These are phyloP conservation scores for Acromyrmex heyeri DNA, from an alignment of 1,140 invertebrate species.

Conservation along the genomic window DNA sequence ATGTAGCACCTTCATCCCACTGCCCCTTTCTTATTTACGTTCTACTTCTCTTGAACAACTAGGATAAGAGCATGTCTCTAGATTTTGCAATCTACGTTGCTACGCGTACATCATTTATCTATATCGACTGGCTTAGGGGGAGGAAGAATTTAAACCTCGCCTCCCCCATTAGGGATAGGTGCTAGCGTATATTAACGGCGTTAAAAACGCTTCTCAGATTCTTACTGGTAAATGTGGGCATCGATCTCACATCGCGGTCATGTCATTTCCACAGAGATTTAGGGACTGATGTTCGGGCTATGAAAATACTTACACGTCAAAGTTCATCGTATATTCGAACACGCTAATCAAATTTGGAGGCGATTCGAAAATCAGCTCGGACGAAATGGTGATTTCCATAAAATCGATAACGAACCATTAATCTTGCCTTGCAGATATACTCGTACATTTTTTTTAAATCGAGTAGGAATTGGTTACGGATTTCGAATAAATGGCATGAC, in stretches of 20 bases:
- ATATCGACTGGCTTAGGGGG: background rate
- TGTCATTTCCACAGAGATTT: background rate
- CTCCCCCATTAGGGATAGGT: background rate
- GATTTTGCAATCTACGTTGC: conserved; percentile 27
- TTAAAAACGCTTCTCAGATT: background rate
- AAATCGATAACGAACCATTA: conserved; percentile 3
- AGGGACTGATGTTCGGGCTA: background rate
- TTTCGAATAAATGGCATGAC: background rate
- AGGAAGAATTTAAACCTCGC: conserved; percentile 14
- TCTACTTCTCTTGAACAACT: conserved; percentile 13
- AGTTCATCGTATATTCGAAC: conserved; percentile 2
- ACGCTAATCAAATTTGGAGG: conserved; percentile 1
- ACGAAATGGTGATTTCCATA: conserved; percentile 11
- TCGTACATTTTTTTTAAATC: background rate
- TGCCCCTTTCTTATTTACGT: conserved; percentile 28
- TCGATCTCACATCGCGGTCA: background rate
- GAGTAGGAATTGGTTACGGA: background rate
- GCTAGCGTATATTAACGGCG: background rate
- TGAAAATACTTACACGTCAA: conserved; percentile 56
- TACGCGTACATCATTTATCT: background rate
- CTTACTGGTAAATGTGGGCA: background rate
- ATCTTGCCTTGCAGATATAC: background rate
- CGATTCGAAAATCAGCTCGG: conserved; percentile 8
- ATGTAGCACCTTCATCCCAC: conserved; percentile 43
- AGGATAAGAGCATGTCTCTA: background rate